Conservation (phyloP, 1,140 invertebrate species). For the Luehdorfia chinensis region DNA sequence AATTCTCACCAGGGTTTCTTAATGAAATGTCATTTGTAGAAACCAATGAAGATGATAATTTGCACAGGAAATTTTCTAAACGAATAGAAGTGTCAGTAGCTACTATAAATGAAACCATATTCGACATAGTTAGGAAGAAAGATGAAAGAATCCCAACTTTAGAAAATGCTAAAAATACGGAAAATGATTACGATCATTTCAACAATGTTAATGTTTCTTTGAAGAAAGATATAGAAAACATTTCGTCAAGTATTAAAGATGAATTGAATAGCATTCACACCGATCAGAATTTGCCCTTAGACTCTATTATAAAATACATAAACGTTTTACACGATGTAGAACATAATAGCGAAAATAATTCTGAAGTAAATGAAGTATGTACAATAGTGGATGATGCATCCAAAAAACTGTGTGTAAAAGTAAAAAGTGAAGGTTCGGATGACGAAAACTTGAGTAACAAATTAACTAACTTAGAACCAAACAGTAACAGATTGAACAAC, state of each 20-base stretch:
- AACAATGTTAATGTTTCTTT: slow-evolving; percentile 40
- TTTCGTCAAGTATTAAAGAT: slow-evolving; percentile 31
- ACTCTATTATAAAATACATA: slow-evolving; percentile 33
- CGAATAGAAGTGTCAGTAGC: too few relatives aligned
- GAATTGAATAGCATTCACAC: slow-evolving; percentile 27
- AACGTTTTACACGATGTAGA: slow-evolving; percentile 38
- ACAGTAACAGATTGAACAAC: slow-evolving; percentile 5
- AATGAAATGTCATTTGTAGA: too few relatives aligned
- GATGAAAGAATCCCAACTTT: too few relatives aligned
- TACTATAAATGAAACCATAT: too few relatives aligned
- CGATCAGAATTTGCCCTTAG: slow-evolving; percentile 25
- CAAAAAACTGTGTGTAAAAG: slow-evolving; percentile 22
- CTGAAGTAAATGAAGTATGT: slow-evolving; percentile 34
- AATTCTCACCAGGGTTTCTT: too few relatives aligned
- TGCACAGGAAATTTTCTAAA: too few relatives aligned
- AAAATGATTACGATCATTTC: too few relatives aligned
- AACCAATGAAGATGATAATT: too few relatives aligned
- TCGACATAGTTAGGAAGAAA: too few relatives aligned
- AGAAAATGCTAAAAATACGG: too few relatives aligned
- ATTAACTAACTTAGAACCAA: slow-evolving; percentile 22
- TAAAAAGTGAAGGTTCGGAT: slow-evolving; percentile 14
- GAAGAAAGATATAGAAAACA: slow-evolving; percentile 38
- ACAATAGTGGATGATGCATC: slow-evolving; percentile 35
- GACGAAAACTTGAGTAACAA: slow-evolving; percentile 34
- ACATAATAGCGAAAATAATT: slow-evolving; percentile 29